Conservation (phyloP, 2,797 vertebrate genomes). For the Acrocephalus scirpaceus region DNA sequence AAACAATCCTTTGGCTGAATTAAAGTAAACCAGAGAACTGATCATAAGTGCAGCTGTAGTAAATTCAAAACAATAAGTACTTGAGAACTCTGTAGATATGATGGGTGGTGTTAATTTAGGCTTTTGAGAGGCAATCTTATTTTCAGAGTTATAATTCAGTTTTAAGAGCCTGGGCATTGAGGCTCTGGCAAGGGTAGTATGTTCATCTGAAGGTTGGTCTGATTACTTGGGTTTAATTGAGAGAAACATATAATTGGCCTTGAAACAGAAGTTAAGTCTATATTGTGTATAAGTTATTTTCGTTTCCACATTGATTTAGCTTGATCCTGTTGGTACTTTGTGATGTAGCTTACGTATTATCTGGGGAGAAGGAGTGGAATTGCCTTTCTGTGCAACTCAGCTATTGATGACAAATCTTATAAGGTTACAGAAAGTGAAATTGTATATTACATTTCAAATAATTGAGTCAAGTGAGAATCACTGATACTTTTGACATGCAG, state of each 20-base stretch:
- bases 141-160: not conserved
- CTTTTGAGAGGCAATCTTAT: not conserved
- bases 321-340: not conserved
- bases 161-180: not conserved
- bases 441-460: slow-evolving; percentile 38
- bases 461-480: slow-evolving; percentile 26
- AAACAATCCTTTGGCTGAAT: not conserved
- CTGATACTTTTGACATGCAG: slow-evolving; percentile 16
- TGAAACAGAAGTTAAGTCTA: slow-evolving; percentile 27
- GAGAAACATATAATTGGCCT: not conserved
- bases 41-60: not conserved
- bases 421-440: slow-evolving; percentile 19
- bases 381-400: not conserved
- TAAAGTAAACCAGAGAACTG: not conserved
- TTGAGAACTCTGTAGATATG: not conserved
- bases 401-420: not conserved
- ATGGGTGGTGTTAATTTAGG: not conserved
- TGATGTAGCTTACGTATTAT: not conserved
- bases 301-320: not conserved
- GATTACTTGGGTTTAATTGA: slow-evolving; percentile 9
- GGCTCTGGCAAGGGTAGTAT: not conserved
- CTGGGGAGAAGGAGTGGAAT: not conserved
- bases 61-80: not conserved
- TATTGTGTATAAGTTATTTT: not conserved
- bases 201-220: not conserved